Evolutionary conservation across 2,797 vertebrate genomes (phyloP).

Genomic region (Chaunax sp.): DNA sequence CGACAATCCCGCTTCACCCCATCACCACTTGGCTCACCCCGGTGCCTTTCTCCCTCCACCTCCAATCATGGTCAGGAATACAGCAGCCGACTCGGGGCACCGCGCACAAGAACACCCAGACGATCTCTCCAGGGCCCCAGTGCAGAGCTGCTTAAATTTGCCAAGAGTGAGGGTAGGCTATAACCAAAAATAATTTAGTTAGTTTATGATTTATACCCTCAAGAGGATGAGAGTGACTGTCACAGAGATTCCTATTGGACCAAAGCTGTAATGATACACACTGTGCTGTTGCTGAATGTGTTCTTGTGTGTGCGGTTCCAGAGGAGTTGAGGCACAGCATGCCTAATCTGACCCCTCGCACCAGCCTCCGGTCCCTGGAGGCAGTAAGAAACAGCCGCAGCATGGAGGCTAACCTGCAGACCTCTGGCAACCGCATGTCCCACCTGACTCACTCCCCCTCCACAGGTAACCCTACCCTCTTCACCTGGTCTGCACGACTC

Average conservation of each 20-base stretch:
- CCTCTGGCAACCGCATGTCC: slow-evolving; percentile 90
- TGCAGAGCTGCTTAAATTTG: slow-evolving; percentile 88
- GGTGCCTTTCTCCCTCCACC: slow-evolving; percentile 90
- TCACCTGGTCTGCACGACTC: slow-evolving; percentile 46
- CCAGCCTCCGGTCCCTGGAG: slow-evolving; percentile 89
- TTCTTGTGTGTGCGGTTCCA: slow-evolving; percentile 80
- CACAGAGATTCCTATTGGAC: slow-evolving; percentile 6
- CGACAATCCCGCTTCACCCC: slow-evolving; percentile 87
- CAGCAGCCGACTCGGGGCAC: slow-evolving; percentile 66
- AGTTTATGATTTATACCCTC: background rate
- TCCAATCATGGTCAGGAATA: slow-evolving; percentile 81
- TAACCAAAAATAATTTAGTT: background rate
- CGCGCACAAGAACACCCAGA: slow-evolving; percentile 84
- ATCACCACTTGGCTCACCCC: slow-evolving; percentile 90
- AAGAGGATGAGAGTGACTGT: background rate
- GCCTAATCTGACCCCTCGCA: slow-evolving; percentile 92
- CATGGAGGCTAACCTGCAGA: slow-evolving; percentile 95
- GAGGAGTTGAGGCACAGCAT: slow-evolving; percentile 95
- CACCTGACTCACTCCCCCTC: slow-evolving; percentile 88
- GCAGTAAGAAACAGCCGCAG: slow-evolving; percentile 92
- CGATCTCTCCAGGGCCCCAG: slow-evolving; percentile 86
- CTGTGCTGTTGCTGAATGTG: slow-evolving; percentile 53
- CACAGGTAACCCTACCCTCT: slow-evolving; percentile 82
- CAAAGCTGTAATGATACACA: slow-evolving; percentile 13
- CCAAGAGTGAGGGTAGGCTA: slow-evolving; percentile 88